Conservation (phyloP, 2,888 invertebrate species). For the Dasysyrphus tricinctus region DNA sequence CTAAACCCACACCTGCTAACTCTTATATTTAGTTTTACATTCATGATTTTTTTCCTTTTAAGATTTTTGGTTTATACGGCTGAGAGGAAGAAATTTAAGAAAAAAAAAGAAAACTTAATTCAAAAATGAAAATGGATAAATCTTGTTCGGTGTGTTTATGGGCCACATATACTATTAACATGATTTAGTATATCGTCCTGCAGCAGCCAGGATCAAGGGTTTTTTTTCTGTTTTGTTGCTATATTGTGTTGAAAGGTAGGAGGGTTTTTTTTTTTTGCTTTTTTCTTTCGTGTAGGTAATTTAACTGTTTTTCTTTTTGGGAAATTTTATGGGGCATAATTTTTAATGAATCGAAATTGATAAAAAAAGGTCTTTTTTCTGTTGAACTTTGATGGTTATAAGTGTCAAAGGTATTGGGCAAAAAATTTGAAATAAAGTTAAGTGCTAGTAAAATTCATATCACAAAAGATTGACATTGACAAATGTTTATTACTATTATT, state of each 20-base stretch:
- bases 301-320: not conserved
- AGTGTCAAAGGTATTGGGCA: too few relatives aligned
- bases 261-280: not conserved
- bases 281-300: not conserved
- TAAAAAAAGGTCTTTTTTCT: not conserved
- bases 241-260: not conserved
- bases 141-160: slow-evolving; percentile 41
- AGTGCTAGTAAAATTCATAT: too few relatives aligned
- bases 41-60: slow-evolving; percentile 10
- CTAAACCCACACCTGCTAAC: not conserved
- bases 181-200: slow-evolving; percentile 9
- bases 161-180: slow-evolving; percentile 34
- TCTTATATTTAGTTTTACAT: slow-evolving; percentile 9
- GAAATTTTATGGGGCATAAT: slow-evolving; percentile 11
- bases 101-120: slow-evolving; percentile 23
- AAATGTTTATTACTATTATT: too few relatives aligned
- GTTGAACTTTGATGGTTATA: too few relatives aligned
- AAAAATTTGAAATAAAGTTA: too few relatives aligned
- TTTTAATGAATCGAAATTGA: slow-evolving; percentile 18
- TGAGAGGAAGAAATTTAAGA: not conserved
- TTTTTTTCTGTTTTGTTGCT: not conserved
- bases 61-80: not conserved
- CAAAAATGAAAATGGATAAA: slow-evolving; percentile 37
- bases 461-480: too few relatives aligned
- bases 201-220: slow-evolving; percentile 4